phyloP scores from a whole-genome alignment of 2,888 invertebrate genomes.

The Agonopterix alstromeriana region DNA sequence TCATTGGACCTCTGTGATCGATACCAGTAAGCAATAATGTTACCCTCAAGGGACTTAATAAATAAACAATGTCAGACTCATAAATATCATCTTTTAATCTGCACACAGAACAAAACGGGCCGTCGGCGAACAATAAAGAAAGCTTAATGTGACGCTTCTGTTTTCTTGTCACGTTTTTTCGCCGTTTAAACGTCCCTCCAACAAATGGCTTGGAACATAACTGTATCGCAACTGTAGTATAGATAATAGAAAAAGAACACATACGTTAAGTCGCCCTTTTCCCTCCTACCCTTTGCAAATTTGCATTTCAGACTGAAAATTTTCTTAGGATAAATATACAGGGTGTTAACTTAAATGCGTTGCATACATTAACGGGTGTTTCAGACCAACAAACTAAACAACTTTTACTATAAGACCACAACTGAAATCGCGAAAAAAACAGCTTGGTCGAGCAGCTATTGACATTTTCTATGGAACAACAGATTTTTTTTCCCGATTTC shows the following conservation, averaged over 20 bases:
- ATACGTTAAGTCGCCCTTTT: conserved; percentile 1
- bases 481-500: too few species aligned
- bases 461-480: too few species aligned
- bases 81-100: conserved; percentile 61
- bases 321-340: too few species aligned
- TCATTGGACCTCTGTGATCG: too few species aligned
- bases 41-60: conserved; percentile 3
- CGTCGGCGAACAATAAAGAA: conserved; percentile 55
- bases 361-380: too few species aligned
- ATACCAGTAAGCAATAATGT: too few species aligned
- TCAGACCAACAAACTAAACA: too few species aligned
- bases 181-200: conserved; percentile 59
- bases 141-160: conserved; percentile 56
- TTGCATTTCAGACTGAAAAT: too few species aligned
- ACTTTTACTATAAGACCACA: too few species aligned
- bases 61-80: conserved; percentile 26
- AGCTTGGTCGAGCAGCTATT: too few species aligned
- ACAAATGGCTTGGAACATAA: conserved; percentile 60
- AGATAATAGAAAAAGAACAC: conserved; percentile 35
- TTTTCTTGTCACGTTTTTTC: conserved; percentile 70
- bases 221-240: conserved; percentile 39
- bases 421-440: too few species aligned
- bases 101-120: conserved; percentile 47
- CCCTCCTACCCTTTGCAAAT: not conserved
- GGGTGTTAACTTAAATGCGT: too few species aligned